A percentile compares a stretch with the other conserved stretches of the same genome.
Evolutionary conservation across 1,140 invertebrate species (phyloP).

Genomic region (Amyelois transitella): DNA sequence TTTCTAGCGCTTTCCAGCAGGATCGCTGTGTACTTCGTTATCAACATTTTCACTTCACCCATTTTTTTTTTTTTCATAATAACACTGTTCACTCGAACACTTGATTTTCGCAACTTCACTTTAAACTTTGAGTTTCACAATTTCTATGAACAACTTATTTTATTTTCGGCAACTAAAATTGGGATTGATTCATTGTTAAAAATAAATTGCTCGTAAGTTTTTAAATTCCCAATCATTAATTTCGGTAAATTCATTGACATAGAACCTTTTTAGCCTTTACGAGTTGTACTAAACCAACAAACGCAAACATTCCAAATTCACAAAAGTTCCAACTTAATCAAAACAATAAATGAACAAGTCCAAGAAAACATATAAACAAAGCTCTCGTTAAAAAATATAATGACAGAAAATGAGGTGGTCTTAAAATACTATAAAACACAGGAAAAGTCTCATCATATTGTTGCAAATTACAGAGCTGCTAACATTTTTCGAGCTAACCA

Average conservation of each 20-base stretch:
- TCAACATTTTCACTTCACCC: slow-evolving; percentile 54
- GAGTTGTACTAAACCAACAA: too few relatives aligned
- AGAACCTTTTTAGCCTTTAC: too few relatives aligned
- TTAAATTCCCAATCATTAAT: too few relatives aligned
- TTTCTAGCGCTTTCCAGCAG: slow-evolving; percentile 67
- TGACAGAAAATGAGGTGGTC: neutral
- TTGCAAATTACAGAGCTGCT: neutral
- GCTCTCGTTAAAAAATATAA: neutral
- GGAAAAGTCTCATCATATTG: neutral
- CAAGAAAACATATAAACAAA: neutral
- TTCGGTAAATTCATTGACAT: too few relatives aligned
- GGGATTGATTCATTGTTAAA: too few relatives aligned
- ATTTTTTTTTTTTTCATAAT: slow-evolving; percentile 6
- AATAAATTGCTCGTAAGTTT: too few relatives aligned
- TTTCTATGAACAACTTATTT: too few relatives aligned
- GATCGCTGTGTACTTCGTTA: slow-evolving; percentile 69
- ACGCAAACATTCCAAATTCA: too few relatives aligned
- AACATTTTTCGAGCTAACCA: slow-evolving; percentile 15
- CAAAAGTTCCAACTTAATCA: neutral
- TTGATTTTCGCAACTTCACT: neutral
- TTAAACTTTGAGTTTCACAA: neutral
- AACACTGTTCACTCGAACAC: slow-evolving; percentile 3
- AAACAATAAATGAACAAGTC: neutral
- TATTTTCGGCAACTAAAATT: too few relatives aligned
- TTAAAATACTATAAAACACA: neutral